Percentiles rank a stretch among this genome's conserved stretches.
Evolutionary conservation across 2,113 vertebrate genomes (phyloP).

Genomic region (Triplophysa rosa): DNA sequence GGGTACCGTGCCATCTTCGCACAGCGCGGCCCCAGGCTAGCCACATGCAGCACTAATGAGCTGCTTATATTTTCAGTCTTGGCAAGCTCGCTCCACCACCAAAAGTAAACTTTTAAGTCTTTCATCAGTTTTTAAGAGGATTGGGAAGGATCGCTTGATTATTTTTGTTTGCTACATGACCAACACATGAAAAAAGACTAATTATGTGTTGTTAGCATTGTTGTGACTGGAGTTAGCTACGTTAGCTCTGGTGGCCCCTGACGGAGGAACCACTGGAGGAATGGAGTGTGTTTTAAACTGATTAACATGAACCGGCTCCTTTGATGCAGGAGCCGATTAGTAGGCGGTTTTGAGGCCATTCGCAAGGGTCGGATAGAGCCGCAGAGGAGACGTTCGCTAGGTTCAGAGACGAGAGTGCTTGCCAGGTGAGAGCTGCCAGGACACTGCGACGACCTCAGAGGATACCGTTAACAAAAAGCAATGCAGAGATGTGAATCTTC

Average conservation of each 20-base stretch:
- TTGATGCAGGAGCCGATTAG: slow-evolving; percentile 62
- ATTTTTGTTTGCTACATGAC: slow-evolving; percentile 72
- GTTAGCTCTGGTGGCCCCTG: slow-evolving; percentile 33
- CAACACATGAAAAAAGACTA: slow-evolving; percentile 61
- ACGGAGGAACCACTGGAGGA: slow-evolving; percentile 43
- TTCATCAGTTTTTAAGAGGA: slow-evolving; percentile 62
- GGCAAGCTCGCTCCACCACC: slow-evolving; percentile 68
- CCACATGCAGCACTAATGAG: slow-evolving; percentile 73
- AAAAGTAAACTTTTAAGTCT: slow-evolving; percentile 72
- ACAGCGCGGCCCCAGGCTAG: slow-evolving; percentile 62
- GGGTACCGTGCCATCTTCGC: slow-evolving; percentile 64
- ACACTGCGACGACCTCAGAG: slow-evolving; percentile 52
- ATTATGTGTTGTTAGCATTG: slow-evolving; percentile 72
- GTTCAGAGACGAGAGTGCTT: slow-evolving; percentile 38
- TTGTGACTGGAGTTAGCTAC: slow-evolving; percentile 42
- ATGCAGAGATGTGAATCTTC: slow-evolving; percentile 59
- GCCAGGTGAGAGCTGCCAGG: slow-evolving; percentile 33
- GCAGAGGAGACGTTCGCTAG: slow-evolving; percentile 44
- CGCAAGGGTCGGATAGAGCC: slow-evolving; percentile 41
- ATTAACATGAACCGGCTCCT: slow-evolving; percentile 61
- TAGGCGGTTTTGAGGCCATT: slow-evolving; percentile 51
- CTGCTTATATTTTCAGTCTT: slow-evolving; percentile 71
- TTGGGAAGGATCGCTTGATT: slow-evolving; percentile 63
- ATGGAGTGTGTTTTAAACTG: slow-evolving; percentile 64
- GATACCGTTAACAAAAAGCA: slow-evolving; percentile 61